phyloP scores from a whole-genome alignment of 2,888 invertebrate genomes.

The Opisthograptis luteolata region DNA sequence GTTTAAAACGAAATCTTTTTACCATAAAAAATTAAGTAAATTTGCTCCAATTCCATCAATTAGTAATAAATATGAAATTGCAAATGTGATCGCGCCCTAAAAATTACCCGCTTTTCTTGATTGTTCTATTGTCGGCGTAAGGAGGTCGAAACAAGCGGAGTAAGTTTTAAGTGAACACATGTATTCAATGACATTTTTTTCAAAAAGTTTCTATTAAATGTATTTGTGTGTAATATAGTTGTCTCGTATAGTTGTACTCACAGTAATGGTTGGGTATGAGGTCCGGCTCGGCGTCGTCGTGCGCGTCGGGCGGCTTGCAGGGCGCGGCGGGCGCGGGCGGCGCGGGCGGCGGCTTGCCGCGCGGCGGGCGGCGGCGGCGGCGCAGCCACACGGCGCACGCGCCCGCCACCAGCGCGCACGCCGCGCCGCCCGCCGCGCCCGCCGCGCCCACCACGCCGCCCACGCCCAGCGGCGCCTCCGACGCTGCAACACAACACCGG shows the following conservation, averaged over 20 bases:
- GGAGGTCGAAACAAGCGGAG: no score
- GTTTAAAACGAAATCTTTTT: no score
- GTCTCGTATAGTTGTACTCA: slow-evolving; percentile 55
- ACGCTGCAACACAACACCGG: slow-evolving; percentile 47
- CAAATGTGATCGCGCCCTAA: no score
- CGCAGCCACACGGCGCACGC: slow-evolving; percentile 62
- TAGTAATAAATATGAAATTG: no score
- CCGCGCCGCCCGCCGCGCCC: slow-evolving; percentile 60
- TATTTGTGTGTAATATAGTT: no score
- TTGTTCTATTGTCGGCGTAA: no score
- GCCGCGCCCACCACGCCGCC: slow-evolving; percentile 63
- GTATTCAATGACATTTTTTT: no score
- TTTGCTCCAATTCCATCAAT: no score
- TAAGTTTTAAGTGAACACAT: no score
- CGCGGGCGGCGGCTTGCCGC: slow-evolving; percentile 38
- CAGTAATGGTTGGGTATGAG: slow-evolving; percentile 78
- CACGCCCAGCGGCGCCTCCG: slow-evolving; percentile 64
- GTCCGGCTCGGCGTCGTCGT: slow-evolving; percentile 76
- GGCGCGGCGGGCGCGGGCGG: slow-evolving; percentile 28
- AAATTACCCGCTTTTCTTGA: no score
- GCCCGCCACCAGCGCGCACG: slow-evolving; percentile 60
- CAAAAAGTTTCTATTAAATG: no score
- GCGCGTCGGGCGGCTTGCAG: slow-evolving; percentile 50
- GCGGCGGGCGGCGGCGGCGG: slow-evolving; percentile 49
- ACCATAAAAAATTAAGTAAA: no score